Percentiles rank a stretch among this genome's conserved stretches.
These are phyloP conservation scores for Eleginops maclovinus DNA, from an alignment of 2,113 vertebrate species.

Conservation along the genomic window DNA sequence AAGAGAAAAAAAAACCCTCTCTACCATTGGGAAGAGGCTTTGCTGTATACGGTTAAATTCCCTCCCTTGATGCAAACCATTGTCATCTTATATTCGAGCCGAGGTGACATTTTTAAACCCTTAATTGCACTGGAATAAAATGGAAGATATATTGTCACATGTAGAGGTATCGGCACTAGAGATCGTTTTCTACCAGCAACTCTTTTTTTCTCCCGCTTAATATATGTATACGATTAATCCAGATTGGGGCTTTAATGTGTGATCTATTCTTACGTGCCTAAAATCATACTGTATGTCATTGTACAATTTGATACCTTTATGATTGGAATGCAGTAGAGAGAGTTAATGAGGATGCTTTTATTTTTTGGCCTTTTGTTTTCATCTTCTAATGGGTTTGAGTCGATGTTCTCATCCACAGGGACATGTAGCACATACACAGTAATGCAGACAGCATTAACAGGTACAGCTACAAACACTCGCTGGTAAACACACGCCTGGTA, in stretches of 20 bases:
- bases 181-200: constrained; percentile 24
- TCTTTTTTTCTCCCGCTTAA: neutral
- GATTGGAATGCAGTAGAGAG: too few species aligned
- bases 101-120: constrained; percentile 2
- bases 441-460: constrained; percentile 5
- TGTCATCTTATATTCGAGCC: constrained; percentile 11
- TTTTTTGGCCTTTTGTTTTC: neutral
- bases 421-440: constrained; percentile 4
- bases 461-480: constrained; percentile 3
- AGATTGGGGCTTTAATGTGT: constrained; percentile 65
- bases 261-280: constrained; percentile 73
- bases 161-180: neutral
- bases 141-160: neutral
- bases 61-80: neutral
- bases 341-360: neutral
- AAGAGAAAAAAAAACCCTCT: neutral
- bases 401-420: neutral
- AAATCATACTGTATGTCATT: constrained; percentile 52
- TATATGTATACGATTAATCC: neutral
- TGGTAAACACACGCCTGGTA: neutral
- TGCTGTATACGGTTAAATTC: neutral
- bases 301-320: constrained; percentile 27
- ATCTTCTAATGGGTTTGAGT: neutral
- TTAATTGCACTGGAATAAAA: constrained; percentile 9
- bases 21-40: neutral